A percentile compares a stretch with the other conserved stretches of the same genome.
phyloP scores from a whole-genome alignment of 2,888 invertebrate genomes.

The Bimastos eiseni region DNA sequence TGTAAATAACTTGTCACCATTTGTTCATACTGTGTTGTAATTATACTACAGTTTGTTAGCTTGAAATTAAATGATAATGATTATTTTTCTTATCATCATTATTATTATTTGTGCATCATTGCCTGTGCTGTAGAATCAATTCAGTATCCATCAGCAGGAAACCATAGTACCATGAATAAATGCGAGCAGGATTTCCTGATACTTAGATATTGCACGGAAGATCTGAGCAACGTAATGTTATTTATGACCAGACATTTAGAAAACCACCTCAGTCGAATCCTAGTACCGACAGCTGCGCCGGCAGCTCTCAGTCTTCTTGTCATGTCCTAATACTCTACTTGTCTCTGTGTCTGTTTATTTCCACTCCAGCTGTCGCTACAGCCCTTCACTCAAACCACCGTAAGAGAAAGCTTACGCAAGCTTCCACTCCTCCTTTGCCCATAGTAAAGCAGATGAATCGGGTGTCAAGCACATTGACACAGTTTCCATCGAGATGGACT shows the following conservation, averaged over 20 bases:
- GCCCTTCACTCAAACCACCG: slow-evolving; percentile 6
- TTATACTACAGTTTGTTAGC: too few relatives aligned
- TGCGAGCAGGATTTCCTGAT: neutral
- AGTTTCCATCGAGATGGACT: neutral
- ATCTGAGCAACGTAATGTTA: slow-evolving; percentile 21
- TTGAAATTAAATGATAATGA: too few relatives aligned
- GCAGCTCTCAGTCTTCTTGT: neutral
- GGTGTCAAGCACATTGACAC: neutral
- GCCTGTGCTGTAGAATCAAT: neutral
- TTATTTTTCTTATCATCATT: too few relatives aligned
- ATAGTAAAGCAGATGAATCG: neutral
- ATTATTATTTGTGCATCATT: neutral
- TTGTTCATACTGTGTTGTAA: too few relatives aligned
- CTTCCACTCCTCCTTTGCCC: neutral
- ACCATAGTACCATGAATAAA: neutral
- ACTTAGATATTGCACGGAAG: neutral
- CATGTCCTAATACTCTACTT: slow-evolving; percentile 13
- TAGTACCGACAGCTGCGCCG: neutral
- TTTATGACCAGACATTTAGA: slow-evolving; percentile 14
- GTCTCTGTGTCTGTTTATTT: slow-evolving; percentile 13
- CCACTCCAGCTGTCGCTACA: slow-evolving; percentile 7
- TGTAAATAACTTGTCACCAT: too few relatives aligned
- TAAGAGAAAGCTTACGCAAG: neutral
- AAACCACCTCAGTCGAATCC: neutral
- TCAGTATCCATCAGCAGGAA: slow-evolving; percentile 16